These are phyloP conservation scores for Gobiocypris rarus DNA, from an alignment of 2,113 vertebrate genomes.

Conservation along the genomic window DNA sequence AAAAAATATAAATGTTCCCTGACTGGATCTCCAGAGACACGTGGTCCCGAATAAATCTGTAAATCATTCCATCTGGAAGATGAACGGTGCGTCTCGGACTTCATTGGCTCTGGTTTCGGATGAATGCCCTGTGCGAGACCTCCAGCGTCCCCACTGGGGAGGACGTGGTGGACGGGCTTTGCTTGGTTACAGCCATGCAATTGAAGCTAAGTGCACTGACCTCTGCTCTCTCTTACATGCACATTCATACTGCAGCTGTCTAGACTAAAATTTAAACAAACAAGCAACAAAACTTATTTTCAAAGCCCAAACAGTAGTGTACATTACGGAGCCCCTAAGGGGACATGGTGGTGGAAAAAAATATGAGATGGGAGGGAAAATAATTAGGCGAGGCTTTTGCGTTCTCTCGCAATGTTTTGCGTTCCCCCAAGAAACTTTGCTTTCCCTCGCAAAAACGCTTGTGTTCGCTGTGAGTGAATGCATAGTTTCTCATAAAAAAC, in stretches of 20 bases:
- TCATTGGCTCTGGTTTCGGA: slow-evolving; percentile 74
- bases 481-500: too few relatives aligned
- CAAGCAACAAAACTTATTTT: not conserved
- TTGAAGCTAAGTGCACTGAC: slow-evolving; percentile 63
- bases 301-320: not conserved
- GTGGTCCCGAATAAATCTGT: slow-evolving; percentile 67
- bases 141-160: slow-evolving; percentile 52
- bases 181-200: slow-evolving; percentile 68
- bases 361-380: too few relatives aligned
- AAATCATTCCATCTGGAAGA: slow-evolving; percentile 77
- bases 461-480: too few relatives aligned
- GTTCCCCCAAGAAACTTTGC: too few relatives aligned
- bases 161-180: slow-evolving; percentile 63
- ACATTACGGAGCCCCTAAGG: not conserved
- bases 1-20: slow-evolving; percentile 73
- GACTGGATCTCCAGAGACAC: slow-evolving; percentile 60
- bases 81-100: slow-evolving; percentile 74
- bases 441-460: too few relatives aligned
- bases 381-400: too few relatives aligned
- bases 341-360: too few relatives aligned
- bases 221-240: not conserved
- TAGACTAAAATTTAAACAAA: not conserved
- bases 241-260: not conserved
- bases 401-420: too few relatives aligned
- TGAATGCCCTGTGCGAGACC: slow-evolving; percentile 63